Base-by-base conservation (phyloP, 1,140 invertebrate genomes). In the Drosophila miranda region DNA sequence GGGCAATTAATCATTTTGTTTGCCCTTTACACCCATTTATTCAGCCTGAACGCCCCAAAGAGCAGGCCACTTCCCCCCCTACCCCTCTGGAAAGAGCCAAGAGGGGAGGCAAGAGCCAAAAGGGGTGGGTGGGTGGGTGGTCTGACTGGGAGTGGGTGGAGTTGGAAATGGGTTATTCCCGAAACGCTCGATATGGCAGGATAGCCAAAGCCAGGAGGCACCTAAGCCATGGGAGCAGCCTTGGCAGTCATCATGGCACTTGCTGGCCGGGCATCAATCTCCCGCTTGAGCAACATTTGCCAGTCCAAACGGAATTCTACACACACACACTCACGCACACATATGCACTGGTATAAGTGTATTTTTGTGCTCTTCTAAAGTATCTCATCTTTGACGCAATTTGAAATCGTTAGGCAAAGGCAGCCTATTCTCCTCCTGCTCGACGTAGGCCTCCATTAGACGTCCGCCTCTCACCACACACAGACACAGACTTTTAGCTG, bases 1-100 rank as follows among this genome's bases (percentile, higher is more conserved):
- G 58, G 73, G 83, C 84, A 90, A 90, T 90, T 90, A 90, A 90
- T 90, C 88, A 90, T 90, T 90, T 90, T 90, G 80, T 86, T 87
- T 89, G 80, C 83, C 82, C 78, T 89, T 89, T 87, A 87, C 82
- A 82, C 82, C 81, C 82, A 87, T 87, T 87, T 87, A 87, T 87
- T 87, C 82, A 86, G 83, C 82, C 82, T 87, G 82, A 88, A 88
- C 82, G 75, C 83, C 82, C 83, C 82, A 87, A 73, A 69, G 76
- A 72, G 79, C 75, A 63, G 55, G 67, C 61, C 71, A 69, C 56
- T 76, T 55, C 19, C 23, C 3, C 23, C 4, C 23, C 4, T 0
- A 0, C 51, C 30, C 50, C 55, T 49, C 51, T 48, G 46, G 19
- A 28, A 43, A 44, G n/a, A 11, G 9, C 13, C 6, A 28, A 23